phyloP scores from a whole-genome alignment of 2,113 vertebrate species.

The Empidonax alnorum region DNA sequence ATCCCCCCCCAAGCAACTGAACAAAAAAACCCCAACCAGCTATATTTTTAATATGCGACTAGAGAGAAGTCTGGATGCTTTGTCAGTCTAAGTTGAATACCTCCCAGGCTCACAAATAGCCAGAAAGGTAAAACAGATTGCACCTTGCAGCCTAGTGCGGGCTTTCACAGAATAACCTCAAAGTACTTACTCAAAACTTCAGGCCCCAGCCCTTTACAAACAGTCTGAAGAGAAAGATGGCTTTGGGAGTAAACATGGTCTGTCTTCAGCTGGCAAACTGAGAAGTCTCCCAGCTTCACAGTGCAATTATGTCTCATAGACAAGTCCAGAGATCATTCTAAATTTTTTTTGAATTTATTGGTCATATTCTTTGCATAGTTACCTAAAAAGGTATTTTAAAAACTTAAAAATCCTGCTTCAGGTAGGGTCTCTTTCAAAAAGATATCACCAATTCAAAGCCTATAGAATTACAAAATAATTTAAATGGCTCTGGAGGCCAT shows the following conservation, averaged over 20 bases:
- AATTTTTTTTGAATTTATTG: background rate
- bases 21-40: accelerated
- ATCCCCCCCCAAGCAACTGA: background rate
- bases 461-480: background rate
- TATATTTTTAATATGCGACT: background rate
- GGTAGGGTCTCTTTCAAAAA: background rate
- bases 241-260: background rate
- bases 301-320: background rate
- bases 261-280: background rate
- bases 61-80: background rate
- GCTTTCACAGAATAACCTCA: background rate
- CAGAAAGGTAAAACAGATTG: background rate
- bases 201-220: background rate
- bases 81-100: background rate
- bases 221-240: background rate
- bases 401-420: background rate
- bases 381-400: background rate
- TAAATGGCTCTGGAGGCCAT: background rate
- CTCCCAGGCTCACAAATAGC: background rate
- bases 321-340: background rate
- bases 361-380: background rate
- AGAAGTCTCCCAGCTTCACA: background rate
- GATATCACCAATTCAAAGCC: background rate
- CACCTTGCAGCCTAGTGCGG: background rate
- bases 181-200: background rate